These are phyloP conservation scores for Corydoras maculifer DNA, from an alignment of 2,113 vertebrate genomes.

Conservation along the genomic window DNA sequence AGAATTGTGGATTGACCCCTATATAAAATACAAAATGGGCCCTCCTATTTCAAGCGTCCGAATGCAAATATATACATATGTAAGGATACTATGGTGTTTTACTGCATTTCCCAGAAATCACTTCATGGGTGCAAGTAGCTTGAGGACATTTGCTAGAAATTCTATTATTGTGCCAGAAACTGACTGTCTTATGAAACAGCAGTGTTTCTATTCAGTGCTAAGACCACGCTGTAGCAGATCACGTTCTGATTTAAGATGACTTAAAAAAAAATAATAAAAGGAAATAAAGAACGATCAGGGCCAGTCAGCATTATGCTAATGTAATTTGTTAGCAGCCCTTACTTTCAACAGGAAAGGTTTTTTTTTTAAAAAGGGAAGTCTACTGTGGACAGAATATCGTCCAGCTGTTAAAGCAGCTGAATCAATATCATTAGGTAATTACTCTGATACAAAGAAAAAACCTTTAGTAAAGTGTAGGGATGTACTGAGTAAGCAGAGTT, in stretches of 20 bases:
- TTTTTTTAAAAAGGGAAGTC: conserved; percentile 6
- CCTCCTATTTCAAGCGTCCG: not conserved
- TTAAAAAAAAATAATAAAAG: conserved; percentile 6
- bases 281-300: not conserved
- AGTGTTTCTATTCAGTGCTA: conserved; percentile 1
- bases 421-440: conserved; percentile 36
- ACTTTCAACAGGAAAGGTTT: not conserved
- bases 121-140: not conserved
- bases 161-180: not conserved
- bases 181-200: conserved; percentile 12
- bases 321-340: conserved; percentile 12
- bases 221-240: not conserved
- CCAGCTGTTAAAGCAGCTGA: conserved; percentile 23
- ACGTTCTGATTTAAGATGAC: not conserved
- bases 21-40: too few relatives aligned
- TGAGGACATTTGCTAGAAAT: conserved; percentile 20
- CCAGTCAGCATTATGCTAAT: conserved; percentile 14
- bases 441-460: conserved; percentile 6
- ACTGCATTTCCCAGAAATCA: not conserved
- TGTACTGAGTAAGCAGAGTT: not conserved
- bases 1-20: too few relatives aligned
- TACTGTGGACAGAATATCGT: not conserved
- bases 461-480: not conserved
- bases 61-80: not conserved
- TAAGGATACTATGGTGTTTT: conserved; percentile 15